phyloP scores from a whole-genome alignment of 2,113 vertebrate genomes.

The Laticauda colubrina region DNA sequence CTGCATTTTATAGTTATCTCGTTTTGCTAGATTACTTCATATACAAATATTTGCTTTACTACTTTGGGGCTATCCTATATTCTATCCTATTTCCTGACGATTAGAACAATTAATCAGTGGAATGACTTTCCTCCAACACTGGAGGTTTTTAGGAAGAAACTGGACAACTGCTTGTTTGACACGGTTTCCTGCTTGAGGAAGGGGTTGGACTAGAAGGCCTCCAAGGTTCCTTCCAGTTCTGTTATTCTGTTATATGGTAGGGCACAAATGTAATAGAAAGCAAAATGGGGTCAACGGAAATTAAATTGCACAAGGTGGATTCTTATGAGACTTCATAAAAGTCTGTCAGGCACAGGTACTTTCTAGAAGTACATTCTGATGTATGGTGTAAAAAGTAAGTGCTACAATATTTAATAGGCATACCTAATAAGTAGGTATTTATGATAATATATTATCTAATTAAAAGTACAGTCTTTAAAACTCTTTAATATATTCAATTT shows the following conservation, averaged over 20 bases:
- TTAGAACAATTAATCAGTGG: not conserved
- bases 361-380: not conserved
- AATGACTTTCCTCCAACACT: not conserved
- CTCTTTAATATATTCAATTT: not conserved
- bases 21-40: no score
- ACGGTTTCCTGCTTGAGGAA: not conserved
- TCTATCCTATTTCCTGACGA: not conserved
- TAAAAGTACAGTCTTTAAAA: not conserved
- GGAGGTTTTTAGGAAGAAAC: not conserved
- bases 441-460: not conserved
- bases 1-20: slow-evolving; percentile 21
- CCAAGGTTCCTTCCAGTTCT: not conserved
- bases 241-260: not conserved
- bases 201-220: not conserved
- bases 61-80: no score
- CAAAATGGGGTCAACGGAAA: not conserved
- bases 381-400: not conserved
- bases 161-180: not conserved
- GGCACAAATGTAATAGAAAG: not conserved
- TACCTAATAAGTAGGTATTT: not conserved
- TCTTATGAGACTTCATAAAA: not conserved
- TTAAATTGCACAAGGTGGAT: not conserved
- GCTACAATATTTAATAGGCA: not conserved
- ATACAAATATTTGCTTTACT: no score
- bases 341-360: no score